Conservation (phyloP, 2,797 vertebrate genomes). For the Manis pentadactyla region DNA sequence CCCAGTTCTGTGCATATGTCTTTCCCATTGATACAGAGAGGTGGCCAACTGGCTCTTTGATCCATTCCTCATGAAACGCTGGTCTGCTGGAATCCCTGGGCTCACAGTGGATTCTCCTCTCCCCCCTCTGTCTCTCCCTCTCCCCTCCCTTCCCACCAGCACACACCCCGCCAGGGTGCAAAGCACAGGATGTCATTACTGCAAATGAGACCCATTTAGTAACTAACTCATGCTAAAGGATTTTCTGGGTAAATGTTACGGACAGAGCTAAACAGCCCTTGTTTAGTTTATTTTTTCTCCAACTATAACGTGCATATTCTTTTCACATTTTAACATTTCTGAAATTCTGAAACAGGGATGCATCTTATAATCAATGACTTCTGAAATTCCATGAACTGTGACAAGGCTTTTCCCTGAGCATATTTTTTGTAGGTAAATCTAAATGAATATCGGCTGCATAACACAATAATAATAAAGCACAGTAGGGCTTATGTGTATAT, state of each 20-base stretch:
- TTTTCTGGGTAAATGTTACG: neutral
- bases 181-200: neutral
- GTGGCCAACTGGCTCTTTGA: neutral
- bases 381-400: neutral
- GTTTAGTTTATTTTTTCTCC: neutral
- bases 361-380: neutral
- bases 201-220: neutral
- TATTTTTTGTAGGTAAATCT: neutral
- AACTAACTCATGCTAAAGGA: neutral
- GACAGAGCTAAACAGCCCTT: neutral
- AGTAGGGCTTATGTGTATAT: neutral
- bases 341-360: conserved; percentile 8
- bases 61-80: neutral
- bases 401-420: neutral
- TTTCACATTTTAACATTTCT: neutral
- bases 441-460: neutral
- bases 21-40: neutral
- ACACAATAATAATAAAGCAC: neutral
- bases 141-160: neutral
- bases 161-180: neutral
- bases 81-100: neutral
- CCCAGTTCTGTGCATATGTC: neutral
- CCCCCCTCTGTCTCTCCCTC: neutral
- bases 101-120: neutral
- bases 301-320: neutral